Evolutionary conservation across 2,888 invertebrate genomes (phyloP), one percentile per base, ranked within the genome.

Genomic region (Drosophila tanythrix): DNA sequence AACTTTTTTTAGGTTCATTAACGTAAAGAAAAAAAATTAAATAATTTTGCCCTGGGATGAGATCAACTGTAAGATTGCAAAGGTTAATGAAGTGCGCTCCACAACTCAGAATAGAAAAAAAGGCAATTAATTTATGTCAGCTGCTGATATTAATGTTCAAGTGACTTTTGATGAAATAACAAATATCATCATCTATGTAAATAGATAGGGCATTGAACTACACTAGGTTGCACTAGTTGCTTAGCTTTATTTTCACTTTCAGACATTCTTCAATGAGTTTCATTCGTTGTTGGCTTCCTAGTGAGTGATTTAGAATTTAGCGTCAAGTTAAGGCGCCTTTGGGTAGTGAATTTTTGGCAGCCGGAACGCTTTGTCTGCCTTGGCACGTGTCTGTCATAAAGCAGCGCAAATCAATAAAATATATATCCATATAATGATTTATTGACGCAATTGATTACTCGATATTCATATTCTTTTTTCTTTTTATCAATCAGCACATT

Each of bases 391-490:
- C 55, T 55, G 85, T 68, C 85, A 85, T 85, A 85, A 90, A 89
- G 88, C 75, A 64, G 62, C 58, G 72, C 64, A 69, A 89, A 85
- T 87, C 89, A 87, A 89, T 90, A 85, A 85, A 90, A 90, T 67
- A 84, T 89, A 89, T 89, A 89, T 55, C 89, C 90, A 69, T 73
- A 75, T 78, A 59, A 64, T 74, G 89, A 88, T 80, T 90, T 82
- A 73, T 88, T 85, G 85, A 85, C 85, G 85, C 82, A 85, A 90
- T 61, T 66, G 52, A 81, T 89, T 78, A 90, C 66, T 72, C 63
- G 64, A 65, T 60, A 58, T 61, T 78, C 48, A 69, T 64, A 67
- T 79, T 74, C 66, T 79, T 66, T 27, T 15, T 40, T 55, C 52
- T 33, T 31, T 60, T 43, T 35, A 59, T 27, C 73, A 48, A 51